A percentile compares a stretch with the other conserved stretches of the same genome.
These are phyloP conservation scores for Eretmochelys imbricata DNA, from an alignment of 2,113 vertebrate genomes.

Conservation along the genomic window DNA sequence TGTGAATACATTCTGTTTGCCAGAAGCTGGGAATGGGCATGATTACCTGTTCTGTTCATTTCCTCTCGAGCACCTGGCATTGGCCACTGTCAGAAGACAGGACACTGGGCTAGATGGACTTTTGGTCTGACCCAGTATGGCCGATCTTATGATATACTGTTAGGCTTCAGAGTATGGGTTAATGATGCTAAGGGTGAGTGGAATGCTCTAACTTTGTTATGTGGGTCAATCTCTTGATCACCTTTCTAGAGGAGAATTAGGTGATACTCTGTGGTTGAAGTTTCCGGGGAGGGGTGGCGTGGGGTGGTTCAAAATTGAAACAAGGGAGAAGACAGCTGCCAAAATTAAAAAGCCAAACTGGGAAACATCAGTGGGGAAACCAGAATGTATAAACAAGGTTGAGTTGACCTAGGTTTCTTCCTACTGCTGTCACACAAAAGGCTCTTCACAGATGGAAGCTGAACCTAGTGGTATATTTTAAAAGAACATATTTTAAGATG, in stretches of 20 bases:
- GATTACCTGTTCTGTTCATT: no score
- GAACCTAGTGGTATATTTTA: background rate
- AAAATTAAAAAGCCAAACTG: background rate
- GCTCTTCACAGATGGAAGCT: background rate
- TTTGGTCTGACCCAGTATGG: no score
- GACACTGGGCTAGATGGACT: no score
- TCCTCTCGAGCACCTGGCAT: no score
- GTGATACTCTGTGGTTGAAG: background rate
- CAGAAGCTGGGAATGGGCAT: no score
- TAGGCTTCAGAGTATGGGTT: background rate
- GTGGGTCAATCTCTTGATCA: accelerated
- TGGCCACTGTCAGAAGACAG: no score
- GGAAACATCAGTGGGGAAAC: background rate
- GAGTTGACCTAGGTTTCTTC: background rate
- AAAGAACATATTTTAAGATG: background rate
- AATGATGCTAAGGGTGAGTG: background rate
- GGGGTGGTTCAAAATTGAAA: background rate
- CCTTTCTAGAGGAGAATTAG: background rate
- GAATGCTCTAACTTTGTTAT: background rate
- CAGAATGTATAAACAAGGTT: background rate
- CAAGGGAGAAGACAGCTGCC: background rate
- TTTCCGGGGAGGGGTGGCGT: background rate
- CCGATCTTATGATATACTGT: background rate
- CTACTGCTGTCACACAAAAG: background rate
- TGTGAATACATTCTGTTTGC: background rate